These are phyloP conservation scores for Drosophila subpulchrella DNA, from an alignment of 1,140 invertebrate species.

Conservation along the genomic window DNA sequence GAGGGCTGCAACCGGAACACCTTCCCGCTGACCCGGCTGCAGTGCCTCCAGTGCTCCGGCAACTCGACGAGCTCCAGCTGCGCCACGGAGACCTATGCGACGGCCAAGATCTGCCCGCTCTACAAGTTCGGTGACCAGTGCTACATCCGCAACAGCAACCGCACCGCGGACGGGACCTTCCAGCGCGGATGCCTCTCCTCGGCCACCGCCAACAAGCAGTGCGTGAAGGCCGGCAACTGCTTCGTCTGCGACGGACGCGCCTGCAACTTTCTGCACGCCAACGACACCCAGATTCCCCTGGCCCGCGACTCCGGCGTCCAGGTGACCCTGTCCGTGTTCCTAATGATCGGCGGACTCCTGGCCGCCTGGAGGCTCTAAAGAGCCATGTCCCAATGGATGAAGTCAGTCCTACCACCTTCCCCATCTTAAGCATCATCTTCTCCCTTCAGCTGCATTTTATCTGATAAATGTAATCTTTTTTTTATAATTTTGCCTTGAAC, in stretches of 20 bases:
- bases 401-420: neutral
- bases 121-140: slow-evolving; percentile 76
- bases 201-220: slow-evolving; percentile 66
- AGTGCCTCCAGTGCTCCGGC: slow-evolving; percentile 74
- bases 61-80: slow-evolving; percentile 60
- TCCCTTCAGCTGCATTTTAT: slow-evolving; percentile 6
- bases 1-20: slow-evolving; percentile 75
- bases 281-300: slow-evolving; percentile 59
- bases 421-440: slow-evolving; percentile 3
- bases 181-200: slow-evolving; percentile 74
- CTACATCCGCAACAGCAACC: slow-evolving; percentile 71
- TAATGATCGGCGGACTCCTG: slow-evolving; percentile 45
- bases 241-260: slow-evolving; percentile 71
- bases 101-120: slow-evolving; percentile 57
- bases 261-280: slow-evolving; percentile 66
- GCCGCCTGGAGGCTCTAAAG: slow-evolving; percentile 30
- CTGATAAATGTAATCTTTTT: slow-evolving; percentile 1
- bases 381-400: neutral
- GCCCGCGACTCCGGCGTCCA: slow-evolving; percentile 64
- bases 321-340: slow-evolving; percentile 29
- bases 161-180: slow-evolving; percentile 59
- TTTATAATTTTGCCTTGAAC: slow-evolving; percentile 13
- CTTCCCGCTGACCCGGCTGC: slow-evolving; percentile 63
- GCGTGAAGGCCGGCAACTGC: slow-evolving; percentile 63
- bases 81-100: slow-evolving; percentile 53